Conservation (phyloP, 2,888 invertebrate species). For the Diachrysia chrysitis region DNA sequence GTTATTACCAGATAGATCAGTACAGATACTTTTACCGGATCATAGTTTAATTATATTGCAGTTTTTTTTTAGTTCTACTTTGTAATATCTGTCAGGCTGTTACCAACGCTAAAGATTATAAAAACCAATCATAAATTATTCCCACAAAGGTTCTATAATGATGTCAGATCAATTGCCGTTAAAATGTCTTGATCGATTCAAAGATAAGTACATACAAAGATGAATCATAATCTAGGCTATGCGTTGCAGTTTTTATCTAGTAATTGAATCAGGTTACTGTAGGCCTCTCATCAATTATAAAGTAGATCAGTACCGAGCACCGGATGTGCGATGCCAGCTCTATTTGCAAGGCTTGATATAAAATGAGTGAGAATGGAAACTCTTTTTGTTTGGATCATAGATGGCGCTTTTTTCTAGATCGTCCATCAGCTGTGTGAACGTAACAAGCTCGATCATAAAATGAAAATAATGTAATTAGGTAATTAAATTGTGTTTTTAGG, state of each 20-base stretch:
- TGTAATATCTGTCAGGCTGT: not conserved
- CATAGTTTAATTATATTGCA: not conserved
- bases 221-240: slow-evolving; percentile 25
- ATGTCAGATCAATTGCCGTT: slow-evolving; percentile 13
- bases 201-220: slow-evolving; percentile 28
- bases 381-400: not conserved
- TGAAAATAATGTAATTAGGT: too few species aligned
- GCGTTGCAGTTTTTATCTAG: slow-evolving; percentile 36
- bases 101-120: not conserved
- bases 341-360: slow-evolving; percentile 8
- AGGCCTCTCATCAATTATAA: slow-evolving; percentile 49
- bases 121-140: not conserved
- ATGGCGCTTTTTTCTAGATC: not conserved
- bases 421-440: not conserved
- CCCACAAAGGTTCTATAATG: slow-evolving; percentile 3
- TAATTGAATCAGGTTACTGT: slow-evolving; percentile 46
- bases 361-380: not conserved
- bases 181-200: slow-evolving; percentile 41
- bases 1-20: too few species aligned
- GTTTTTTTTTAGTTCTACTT: not conserved
- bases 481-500: too few species aligned
- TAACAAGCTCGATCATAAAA: not conserved
- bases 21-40: not conserved
- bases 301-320: slow-evolving; percentile 50
- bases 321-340: slow-evolving; percentile 5